Base-by-base conservation (phyloP, 2,113 vertebrate genomes). In the Bujurquina vittata region DNA sequence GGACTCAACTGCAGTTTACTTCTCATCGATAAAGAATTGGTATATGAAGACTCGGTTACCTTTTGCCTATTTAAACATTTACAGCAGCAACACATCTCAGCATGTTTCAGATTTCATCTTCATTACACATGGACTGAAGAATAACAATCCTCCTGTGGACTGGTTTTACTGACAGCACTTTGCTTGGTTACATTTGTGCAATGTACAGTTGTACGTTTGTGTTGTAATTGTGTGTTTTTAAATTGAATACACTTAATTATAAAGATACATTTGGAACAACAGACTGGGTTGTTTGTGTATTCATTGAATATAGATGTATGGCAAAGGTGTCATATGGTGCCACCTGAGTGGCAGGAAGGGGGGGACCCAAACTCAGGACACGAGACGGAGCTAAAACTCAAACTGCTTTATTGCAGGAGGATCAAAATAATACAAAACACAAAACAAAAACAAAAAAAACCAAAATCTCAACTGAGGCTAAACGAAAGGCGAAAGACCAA, bases 41-140 rank as follows among this genome's bases (percentile, higher is more conserved):
- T 0, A 23, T 67, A 67, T 6, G 40, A 46, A 18, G 40, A 1
- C 40, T 67, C 63, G 10, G 22, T 18, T 12, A 9, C 43, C 5
- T 67, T 29, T 67, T 26, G 14, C 63, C 63, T 15, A 46, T 26
- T 67, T 18, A 3, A 67, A 67, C 15, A 18, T 67, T 26, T 67
- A 26, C n/a, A 67, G 9, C 63, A 67, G 5, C 40, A 46, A 4
- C 40, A 29, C 18, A 46, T 6, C 63, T 46, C 5, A 9, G 43
- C 9, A 67, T 29, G 40, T 0, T 26, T 67, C 0, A 49, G 15
- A 69, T 49, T 49, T 67, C 63, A 20, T 49, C 10, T 40, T 69
- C 22, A 11, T 69, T 69, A 2, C 40, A 26, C 3, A 0, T 0
- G 26, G 2, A 8, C 59, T 69, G 0, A 49, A 29, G 43, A 49